Evolutionary conservation across 2,113 vertebrate species (phyloP), one percentile per base, ranked within the genome.

Genomic region (Pycnonotus jocosus): DNA sequence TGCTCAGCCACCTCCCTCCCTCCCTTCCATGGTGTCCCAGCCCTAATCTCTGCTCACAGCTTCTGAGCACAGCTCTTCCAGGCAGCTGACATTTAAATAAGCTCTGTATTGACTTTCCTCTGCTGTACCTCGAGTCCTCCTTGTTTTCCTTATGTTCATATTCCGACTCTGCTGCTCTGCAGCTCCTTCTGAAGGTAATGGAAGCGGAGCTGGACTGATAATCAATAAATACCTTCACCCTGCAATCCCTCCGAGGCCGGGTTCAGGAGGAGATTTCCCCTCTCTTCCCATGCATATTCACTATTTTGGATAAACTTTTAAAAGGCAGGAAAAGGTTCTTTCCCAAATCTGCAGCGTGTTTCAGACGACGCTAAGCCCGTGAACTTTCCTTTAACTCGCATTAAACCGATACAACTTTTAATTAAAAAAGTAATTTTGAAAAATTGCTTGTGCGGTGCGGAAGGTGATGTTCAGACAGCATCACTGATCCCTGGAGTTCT

Each of bases 391-490:
- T 95, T 96, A 88, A 72, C 73, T 90, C 24, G 24, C 92, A 85
- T 95, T 96, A 94, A 94, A 92, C 79, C 33, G 87, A 95, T 96
- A 92, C 95, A 96, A 83, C 76, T 97, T 97, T 96, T 97, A 93
- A 97, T 98, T 97, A 96, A 96, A 97, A 97, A 97, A 97, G 80
- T 92, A 96, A 97, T 97, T 95, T 97, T 93, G 96, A 93, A 72
- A 96, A 88, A 96, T 81, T 62, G 81, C 90, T 97, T 97, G 68
- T 95, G 85, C 78, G 7, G 53, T 88, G 83, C 28, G 3, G 86
- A 92, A 93, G 88, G 95, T 66, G 93, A 53, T 95, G 54, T 92
- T 95, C 91, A 93, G 65, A 93, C 79, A 95, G 91, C 92, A 86
- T 65, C 95, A 82, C 95, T 93, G 92, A 97, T 97, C 96, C 90